Conservation (phyloP, 2,113 vertebrate species). For the Melierax canorus region DNA sequence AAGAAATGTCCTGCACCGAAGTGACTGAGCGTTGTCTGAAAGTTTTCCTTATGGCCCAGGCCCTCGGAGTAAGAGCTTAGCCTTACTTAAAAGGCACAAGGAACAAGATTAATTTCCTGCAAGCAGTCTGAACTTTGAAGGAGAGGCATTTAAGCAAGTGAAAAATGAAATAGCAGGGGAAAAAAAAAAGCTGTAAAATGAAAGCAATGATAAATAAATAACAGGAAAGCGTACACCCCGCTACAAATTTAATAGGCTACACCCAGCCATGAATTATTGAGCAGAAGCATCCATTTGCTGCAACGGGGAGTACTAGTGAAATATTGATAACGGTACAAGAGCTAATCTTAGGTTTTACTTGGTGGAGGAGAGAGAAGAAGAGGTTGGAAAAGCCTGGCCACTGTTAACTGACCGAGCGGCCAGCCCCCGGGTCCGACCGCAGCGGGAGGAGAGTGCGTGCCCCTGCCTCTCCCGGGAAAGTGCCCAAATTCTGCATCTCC, state of each 20-base stretch:
- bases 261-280: constrained; percentile 34
- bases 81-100: constrained; percentile 8
- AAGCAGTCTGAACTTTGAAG: constrained; percentile 14
- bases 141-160: constrained; percentile 3
- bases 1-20: neutral
- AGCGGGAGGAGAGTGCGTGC: accelerated
- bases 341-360: neutral
- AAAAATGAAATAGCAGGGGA: neutral
- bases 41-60: neutral
- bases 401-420: neutral
- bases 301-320: neutral
- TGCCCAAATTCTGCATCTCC: accelerated
- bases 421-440: neutral
- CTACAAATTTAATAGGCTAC: constrained; percentile 42
- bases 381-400: neutral
- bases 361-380: neutral
- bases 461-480: neutral
- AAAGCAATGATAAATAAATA: constrained; percentile 56
- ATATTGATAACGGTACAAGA: constrained; percentile 14
- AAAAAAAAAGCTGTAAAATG: neutral
- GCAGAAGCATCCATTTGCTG: constrained; percentile 40
- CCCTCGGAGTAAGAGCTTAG: neutral
- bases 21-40: neutral
- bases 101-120: neutral
- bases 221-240: constrained; percentile 14